Base-by-base conservation (phyloP, 2,888 invertebrate species). In the Drosophila flavopinicola region DNA sequence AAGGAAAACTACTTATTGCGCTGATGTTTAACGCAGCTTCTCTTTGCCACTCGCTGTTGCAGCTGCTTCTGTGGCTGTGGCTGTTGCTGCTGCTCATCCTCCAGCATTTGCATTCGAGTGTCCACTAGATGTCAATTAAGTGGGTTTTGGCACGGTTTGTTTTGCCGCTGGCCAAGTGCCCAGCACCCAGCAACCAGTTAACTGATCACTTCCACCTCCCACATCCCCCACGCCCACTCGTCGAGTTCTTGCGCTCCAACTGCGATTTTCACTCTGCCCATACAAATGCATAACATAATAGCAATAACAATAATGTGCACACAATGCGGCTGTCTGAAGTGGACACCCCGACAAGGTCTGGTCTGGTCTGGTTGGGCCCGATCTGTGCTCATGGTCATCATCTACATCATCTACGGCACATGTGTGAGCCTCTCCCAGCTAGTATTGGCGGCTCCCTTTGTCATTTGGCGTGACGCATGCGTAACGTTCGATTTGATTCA, bases 71-170 rank as follows among this genome's bases (percentile, higher is more conserved):
- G 29, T 33, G 41, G 51, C 71, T 23, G 41, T 17, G 25, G 33
- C 49, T 44, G 42, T 6, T 6, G 15, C 52, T 11, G 27, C 45
- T 49, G 59, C 65, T 60, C 32, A 51, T 70, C 51, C 42, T 61
- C 44, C 27, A 56, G 66, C 64, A 79, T 71, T 79, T 51, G 58
- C 60, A 64, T 74, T 87, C 72, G 87, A 84, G 84, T 88, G 88
- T 88, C 88, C 88, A 89, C 89, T 87, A 88, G 88, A 89, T 88
- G 88, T 88, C 88, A 88, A 88, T 89, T 89, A 88, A 88, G 74
- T 89, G 78, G 80, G 73, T 64, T 87, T 85, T 84, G 66, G 52
- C 70, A 58, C 61, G 80, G 73, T 86, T 86, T 84, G 86, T 86
- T 86, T 80, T 69, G 85, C 65, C 65, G 44, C 58, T 53, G 65